phyloP scores from a whole-genome alignment of 1,140 invertebrate genomes.

The Megalopta genalis region DNA sequence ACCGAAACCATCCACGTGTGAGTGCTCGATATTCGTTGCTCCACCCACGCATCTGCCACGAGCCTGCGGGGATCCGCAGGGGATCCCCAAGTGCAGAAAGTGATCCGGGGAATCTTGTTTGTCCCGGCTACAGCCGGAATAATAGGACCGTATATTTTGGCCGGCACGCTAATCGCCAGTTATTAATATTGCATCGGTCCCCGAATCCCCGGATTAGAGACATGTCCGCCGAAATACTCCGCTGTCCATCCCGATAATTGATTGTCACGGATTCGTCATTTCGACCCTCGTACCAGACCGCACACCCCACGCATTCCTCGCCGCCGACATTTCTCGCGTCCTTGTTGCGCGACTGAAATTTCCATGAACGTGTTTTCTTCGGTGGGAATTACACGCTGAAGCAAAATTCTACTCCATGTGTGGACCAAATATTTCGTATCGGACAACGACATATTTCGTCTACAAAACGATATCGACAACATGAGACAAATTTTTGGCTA shows the following conservation, averaged over 20 bases:
- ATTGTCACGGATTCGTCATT: slow-evolving; percentile 71
- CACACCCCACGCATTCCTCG: no score
- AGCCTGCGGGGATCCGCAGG: slow-evolving; percentile 22
- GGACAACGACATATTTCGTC: no score
- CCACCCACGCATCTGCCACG: slow-evolving; percentile 46
- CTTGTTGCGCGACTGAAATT: background rate
- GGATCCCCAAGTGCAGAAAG: slow-evolving; percentile 31
- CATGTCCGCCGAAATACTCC: slow-evolving; percentile 8
- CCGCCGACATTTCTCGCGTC: background rate
- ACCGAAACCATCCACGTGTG: slow-evolving; percentile 59
- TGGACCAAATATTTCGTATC: no score
- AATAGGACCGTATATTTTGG: slow-evolving; percentile 65
- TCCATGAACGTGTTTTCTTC: background rate
- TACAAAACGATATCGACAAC: no score
- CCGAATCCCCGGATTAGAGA: slow-evolving; percentile 60
- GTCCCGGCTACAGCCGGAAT: slow-evolving; percentile 54
- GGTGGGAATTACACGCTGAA: background rate
- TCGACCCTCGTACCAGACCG: slow-evolving; percentile 24
- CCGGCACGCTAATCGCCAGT: slow-evolving; percentile 63
- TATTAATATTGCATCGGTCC: slow-evolving; percentile 74
- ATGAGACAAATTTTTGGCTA: no score
- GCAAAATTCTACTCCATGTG: no score
- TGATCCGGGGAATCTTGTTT: slow-evolving; percentile 59
- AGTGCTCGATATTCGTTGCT: slow-evolving; percentile 64
- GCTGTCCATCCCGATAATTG: slow-evolving; percentile 65